Percentiles rank a stretch among this genome's conserved stretches.
phyloP scores from a whole-genome alignment of 2,113 vertebrate species.

The Gasterosteus nipponicus region DNA sequence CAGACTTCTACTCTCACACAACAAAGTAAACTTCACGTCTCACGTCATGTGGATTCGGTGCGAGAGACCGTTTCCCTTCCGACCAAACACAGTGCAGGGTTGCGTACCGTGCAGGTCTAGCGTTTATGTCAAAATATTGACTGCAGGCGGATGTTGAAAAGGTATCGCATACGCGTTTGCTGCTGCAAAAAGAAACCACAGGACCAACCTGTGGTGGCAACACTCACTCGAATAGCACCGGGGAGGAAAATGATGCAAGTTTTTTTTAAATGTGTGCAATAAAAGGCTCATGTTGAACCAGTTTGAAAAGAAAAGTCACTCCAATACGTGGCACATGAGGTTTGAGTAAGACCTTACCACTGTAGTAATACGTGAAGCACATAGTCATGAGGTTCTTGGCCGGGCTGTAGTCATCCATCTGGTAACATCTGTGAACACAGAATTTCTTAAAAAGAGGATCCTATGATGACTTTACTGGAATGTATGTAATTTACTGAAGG shows the following conservation, averaged over 20 bases:
- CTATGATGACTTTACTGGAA: neutral
- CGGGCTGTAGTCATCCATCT: constrained; percentile 96
- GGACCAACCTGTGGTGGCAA: neutral
- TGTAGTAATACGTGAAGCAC: constrained; percentile 97
- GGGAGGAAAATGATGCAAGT: neutral
- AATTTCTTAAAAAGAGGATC: neutral
- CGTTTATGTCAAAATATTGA: neutral
- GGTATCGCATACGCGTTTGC: neutral
- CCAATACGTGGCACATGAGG: neutral
- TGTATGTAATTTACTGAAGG: neutral
- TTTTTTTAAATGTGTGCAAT: neutral
- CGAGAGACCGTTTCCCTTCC: neutral
- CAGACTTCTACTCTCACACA: neutral
- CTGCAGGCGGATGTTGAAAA: constrained; percentile 21
- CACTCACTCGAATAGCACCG: constrained; percentile 18
- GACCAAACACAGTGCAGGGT: neutral
- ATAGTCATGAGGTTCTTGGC: constrained; percentile 99
- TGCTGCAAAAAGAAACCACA: constrained; percentile 52
- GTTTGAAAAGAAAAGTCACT: neutral
- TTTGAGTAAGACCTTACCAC: constrained; percentile 81
- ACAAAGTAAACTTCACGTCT: neutral
- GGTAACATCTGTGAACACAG: constrained; percentile 86
- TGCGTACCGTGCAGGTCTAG: neutral
- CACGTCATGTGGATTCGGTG: neutral
- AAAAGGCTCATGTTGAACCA: neutral